Evolutionary conservation across 2,888 invertebrate genomes (phyloP).

Genomic region (Calliphora vomitoria): DNA sequence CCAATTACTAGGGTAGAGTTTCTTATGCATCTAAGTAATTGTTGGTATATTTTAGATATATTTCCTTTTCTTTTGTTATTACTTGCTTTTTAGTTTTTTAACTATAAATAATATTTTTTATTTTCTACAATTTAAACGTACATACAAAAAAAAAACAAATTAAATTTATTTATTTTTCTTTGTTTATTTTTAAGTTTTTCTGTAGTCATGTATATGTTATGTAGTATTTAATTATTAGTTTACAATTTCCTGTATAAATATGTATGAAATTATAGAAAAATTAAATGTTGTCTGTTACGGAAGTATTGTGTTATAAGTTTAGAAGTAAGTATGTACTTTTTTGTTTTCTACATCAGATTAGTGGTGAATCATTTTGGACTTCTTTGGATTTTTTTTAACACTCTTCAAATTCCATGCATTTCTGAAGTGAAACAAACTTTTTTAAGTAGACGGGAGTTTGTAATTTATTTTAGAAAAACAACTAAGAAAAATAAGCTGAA

Average conservation of each 20-base stretch:
- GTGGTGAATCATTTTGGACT: neutral
- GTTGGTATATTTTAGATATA: conserved; percentile 31
- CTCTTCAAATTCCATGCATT: too few species aligned
- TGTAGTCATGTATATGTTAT: neutral
- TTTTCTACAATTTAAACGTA: conserved; percentile 34
- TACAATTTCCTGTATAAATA: conserved; percentile 41
- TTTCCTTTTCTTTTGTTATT: conserved; percentile 9
- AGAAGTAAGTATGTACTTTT: neutral
- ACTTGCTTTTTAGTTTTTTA: neutral
- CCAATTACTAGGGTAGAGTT: conserved; percentile 33
- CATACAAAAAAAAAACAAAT: conserved; percentile 37
- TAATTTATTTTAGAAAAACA: too few species aligned
- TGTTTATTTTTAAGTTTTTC: neutral
- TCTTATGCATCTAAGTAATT: conserved; percentile 22
- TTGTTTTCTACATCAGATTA: neutral
- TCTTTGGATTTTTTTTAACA: too few species aligned
- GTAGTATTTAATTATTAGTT: conserved; percentile 25
- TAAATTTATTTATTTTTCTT: neutral
- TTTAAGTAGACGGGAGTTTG: too few species aligned
- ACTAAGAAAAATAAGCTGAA: too few species aligned
- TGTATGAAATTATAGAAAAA: neutral
- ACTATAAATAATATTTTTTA: conserved; percentile 44
- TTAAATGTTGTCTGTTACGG: neutral
- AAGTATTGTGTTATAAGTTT: neutral
- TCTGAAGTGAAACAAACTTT: too few species aligned